These are phyloP conservation scores for Chelonoidis abingdonii DNA, from an alignment of 2,113 vertebrate species.

Conservation along the genomic window DNA sequence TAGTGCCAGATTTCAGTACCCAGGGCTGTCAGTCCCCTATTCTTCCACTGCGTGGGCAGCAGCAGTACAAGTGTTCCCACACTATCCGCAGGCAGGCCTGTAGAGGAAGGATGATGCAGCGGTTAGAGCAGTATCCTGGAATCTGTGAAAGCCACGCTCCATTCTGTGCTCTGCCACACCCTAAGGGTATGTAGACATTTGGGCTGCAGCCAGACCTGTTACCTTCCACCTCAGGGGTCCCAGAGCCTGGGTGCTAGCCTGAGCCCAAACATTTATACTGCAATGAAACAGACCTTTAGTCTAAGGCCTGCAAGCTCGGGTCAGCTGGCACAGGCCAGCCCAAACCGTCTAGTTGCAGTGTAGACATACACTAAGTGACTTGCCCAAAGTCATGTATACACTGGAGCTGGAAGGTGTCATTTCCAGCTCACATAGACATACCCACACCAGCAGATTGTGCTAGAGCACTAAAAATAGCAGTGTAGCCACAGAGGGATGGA, in stretches of 20 bases:
- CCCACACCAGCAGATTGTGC: background rate
- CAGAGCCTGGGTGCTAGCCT: no score
- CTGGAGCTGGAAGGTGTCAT: background rate
- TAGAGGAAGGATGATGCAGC: background rate
- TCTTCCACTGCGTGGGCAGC: background rate
- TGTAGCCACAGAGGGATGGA: background rate
- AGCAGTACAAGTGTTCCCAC: background rate
- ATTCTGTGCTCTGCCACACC: background rate
- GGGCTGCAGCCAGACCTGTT: no score
- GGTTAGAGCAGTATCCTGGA: background rate
- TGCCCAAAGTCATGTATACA: background rate
- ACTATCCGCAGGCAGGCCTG: background rate
- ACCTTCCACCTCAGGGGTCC: no score
- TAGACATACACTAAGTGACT: background rate
- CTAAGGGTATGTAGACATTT: no score
- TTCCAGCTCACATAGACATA: background rate
- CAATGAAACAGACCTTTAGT: background rate
- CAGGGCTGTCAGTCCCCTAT: background rate
- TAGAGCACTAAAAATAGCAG: background rate
- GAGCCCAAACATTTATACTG: no score
- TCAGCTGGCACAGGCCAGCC: background rate
- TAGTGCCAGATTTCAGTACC: constrained; percentile 5
- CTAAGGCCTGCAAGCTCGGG: background rate
- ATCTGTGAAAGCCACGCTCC: background rate
- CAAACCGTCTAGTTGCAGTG: background rate